Evolutionary conservation across 2,888 invertebrate genomes (phyloP).

Genomic region (Dusona sp.): DNA sequence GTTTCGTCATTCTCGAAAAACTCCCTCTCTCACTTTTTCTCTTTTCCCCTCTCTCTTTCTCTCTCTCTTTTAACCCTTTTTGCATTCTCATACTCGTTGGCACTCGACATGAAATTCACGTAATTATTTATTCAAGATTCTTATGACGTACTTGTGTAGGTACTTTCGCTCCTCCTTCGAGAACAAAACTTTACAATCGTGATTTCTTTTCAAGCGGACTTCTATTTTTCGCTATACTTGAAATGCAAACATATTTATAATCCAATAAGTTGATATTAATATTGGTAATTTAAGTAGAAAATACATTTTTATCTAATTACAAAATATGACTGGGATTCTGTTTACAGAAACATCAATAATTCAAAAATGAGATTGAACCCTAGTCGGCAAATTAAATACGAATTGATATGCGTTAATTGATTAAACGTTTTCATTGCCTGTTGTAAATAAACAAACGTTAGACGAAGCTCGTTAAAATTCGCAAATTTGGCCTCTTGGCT

Average conservation of each 20-base stretch:
- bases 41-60: no score
- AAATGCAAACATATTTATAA: background rate
- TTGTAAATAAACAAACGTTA: background rate
- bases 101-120: conserved; percentile 36
- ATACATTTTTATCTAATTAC: background rate
- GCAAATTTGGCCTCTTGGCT: conserved; percentile 1
- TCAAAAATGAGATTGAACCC: background rate
- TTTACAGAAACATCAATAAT: no score
- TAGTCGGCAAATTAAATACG: background rate
- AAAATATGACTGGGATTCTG: background rate
- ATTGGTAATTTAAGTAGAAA: background rate
- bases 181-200: background rate
- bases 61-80: conserved; percentile 26
- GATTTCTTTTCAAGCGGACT: background rate
- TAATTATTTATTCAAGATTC: conserved; percentile 44
- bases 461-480: background rate
- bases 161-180: conserved; percentile 7
- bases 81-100: conserved; percentile 25
- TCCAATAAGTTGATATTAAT: background rate
- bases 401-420: background rate
- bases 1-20: conserved; percentile 1
- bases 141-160: conserved; percentile 2
- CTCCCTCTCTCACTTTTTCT: conserved; percentile 10
- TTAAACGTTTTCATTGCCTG: background rate
- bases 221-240: background rate